These are phyloP conservation scores for Penaeus vannamei DNA, from an alignment of 1,140 invertebrate genomes.

Conservation along the genomic window DNA sequence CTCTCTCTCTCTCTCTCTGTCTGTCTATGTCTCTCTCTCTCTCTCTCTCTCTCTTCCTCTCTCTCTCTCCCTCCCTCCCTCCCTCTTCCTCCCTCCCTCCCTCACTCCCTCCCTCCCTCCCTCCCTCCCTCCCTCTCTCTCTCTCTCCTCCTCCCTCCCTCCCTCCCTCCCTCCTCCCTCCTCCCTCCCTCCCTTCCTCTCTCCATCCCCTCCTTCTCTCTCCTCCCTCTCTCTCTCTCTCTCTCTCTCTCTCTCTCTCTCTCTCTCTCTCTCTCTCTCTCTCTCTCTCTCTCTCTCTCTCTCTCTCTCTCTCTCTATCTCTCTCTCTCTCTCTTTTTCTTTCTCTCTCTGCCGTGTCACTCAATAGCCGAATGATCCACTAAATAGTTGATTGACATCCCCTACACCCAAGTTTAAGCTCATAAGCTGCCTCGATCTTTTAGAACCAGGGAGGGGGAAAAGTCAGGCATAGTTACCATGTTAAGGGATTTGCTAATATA, in stretches of 20 bases:
- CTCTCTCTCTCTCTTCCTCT: background rate
- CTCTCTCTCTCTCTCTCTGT: background rate
- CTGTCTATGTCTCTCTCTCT: background rate
- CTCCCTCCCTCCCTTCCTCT: background rate
- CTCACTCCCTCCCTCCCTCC: too few species aligned
- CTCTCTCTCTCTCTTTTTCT: constrained; percentile 7
- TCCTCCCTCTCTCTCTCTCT: background rate
- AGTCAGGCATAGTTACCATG: too few species aligned
- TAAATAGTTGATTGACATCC: too few species aligned
- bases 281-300: background rate
- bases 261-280: background rate
- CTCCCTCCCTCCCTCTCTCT: background rate
- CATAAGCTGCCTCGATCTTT: too few species aligned
- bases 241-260: background rate
- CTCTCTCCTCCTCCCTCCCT: background rate
- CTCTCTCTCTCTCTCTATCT: background rate
- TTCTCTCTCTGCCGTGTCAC: too few species aligned
- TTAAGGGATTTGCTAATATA: too few species aligned
- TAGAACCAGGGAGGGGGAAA: too few species aligned
- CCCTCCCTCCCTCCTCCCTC: background rate
- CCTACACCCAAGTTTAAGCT: too few species aligned
- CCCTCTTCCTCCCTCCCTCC: background rate
- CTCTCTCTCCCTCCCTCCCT: too few species aligned
- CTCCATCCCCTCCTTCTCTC: background rate
- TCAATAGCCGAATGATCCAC: too few species aligned